Base-by-base conservation (phyloP, 2,113 vertebrate genomes). In the Casuarius casuarius region DNA sequence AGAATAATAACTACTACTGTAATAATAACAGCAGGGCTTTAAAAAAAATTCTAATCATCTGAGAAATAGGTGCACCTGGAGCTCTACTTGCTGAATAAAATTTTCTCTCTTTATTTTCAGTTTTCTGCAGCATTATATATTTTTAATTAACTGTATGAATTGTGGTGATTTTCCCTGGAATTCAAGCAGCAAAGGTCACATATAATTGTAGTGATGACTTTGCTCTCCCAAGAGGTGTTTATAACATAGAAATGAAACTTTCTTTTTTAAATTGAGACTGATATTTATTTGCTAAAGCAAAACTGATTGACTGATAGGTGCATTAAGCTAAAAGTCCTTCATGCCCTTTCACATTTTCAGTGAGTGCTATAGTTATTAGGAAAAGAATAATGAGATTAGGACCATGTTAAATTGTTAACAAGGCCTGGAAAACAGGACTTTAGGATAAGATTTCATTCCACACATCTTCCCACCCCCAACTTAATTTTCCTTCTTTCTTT, bases 91-190 rank as follows among this genome's bases (percentile, higher is more conserved):
- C 8, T 20, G 56, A 63, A 67, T 42, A 59, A 84, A 65, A 13
- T 17, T 40, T 85, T 68, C 14, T 59, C 7, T 84, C 14, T 89
- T 48, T 54, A 68, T 80, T 94, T 92, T 94, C 52, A 94, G 35
- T 83, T 94, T 95, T 90, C 67, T 92, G 8, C 61, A 68, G 15
- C 33, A 72, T 58, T 87, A 33, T 79, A 62, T 22, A 49, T 81
- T 94, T 95, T 95, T 93, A 96, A 96, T 95, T 93, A 94, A 87
- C 76, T 51, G 4, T 75, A 38, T 71, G 84, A 94, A 59, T 31
- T 86, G 7, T 49, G 72, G 77, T 87, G 84, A 84, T 96, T 97
- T 86, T 93, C 31, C 42, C 42, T 67, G 76, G 35, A 26, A 48
- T 94, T 96, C 85, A 46, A 89, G 51, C 48, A 75, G 22, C 65